Percentiles rank a stretch among this genome's conserved stretches.
These are phyloP conservation scores for Rhincodon typus DNA, from an alignment of 2,797 vertebrate genomes.

Conservation along the genomic window DNA sequence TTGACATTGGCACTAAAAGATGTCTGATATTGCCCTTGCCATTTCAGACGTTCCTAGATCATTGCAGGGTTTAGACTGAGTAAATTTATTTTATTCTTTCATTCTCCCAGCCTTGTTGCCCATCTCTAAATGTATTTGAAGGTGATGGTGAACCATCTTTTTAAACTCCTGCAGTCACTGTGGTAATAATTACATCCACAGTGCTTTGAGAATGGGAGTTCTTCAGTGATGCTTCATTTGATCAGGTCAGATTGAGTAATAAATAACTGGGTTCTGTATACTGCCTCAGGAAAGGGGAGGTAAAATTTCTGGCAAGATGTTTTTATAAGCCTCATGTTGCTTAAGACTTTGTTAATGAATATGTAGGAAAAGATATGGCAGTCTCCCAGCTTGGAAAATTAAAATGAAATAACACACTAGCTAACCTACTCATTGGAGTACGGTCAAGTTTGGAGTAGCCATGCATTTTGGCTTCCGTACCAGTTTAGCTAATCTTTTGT, in stretches of 20 bases:
- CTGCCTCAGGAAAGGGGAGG: neutral
- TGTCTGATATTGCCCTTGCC: neutral
- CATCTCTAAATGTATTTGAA: too few species aligned
- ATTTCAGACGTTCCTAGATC: neutral
- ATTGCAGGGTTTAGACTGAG: neutral
- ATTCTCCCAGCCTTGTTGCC: too few species aligned
- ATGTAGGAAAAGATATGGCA: neutral
- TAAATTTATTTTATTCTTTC: neutral
- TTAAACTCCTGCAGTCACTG: neutral
- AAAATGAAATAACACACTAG: neutral
- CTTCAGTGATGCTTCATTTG: neutral
- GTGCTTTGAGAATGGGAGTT: neutral
- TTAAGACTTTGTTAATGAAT: neutral
- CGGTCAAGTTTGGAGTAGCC: neutral
- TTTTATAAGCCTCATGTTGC: neutral
- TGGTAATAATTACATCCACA: neutral
- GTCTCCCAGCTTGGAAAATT: neutral
- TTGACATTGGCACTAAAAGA: neutral
- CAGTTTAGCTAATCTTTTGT: neutral
- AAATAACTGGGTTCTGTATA: neutral
- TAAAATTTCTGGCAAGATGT: neutral
- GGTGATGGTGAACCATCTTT: too few species aligned
- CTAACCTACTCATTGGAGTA: neutral
- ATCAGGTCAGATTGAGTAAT: neutral
- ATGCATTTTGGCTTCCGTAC: neutral